These are phyloP conservation scores for Lithobates sylvaticus DNA, from an alignment of 2,797 vertebrate species.

Conservation along the genomic window DNA sequence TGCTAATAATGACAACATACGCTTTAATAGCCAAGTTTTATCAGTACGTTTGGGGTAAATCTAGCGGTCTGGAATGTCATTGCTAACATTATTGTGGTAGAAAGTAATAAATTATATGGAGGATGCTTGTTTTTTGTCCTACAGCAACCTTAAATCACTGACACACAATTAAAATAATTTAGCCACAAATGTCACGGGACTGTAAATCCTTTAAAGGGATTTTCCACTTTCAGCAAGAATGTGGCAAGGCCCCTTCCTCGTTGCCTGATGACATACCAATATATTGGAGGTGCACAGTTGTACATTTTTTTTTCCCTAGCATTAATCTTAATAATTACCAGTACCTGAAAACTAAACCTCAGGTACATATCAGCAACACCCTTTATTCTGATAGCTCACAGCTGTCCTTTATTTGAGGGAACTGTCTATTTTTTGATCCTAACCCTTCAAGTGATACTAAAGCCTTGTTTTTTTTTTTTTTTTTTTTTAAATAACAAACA, in stretches of 20 bases:
- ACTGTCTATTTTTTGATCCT: too few species aligned
- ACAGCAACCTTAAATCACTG: constrained; percentile 1
- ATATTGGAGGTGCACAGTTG: not conserved
- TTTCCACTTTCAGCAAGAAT: not conserved
- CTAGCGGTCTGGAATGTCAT: constrained; percentile 26
- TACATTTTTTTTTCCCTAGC: too few species aligned
- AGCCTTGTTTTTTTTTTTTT: too few species aligned
- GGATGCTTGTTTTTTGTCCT: constrained; percentile 2
- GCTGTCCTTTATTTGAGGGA: too few species aligned
- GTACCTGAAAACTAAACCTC: too few species aligned
- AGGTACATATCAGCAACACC: too few species aligned
- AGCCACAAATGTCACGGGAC: not conserved
- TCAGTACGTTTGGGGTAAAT: constrained; percentile 20
- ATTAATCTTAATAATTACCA: too few species aligned
- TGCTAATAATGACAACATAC: constrained; percentile 17
- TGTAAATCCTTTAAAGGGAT: not conserved
- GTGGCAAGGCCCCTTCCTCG: not conserved
- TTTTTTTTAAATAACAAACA: too few species aligned
- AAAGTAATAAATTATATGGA: constrained; percentile 27
- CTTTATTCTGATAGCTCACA: too few species aligned
- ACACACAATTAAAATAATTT: constrained; percentile 6
- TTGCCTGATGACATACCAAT: not conserved
- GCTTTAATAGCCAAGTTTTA: constrained; percentile 19
- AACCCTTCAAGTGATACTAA: too few species aligned
- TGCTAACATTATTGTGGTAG: constrained; percentile 13